Percentiles rank a stretch among this genome's conserved stretches.
Evolutionary conservation across 2,113 vertebrate species (phyloP).

Genomic region (Leptocoma aspasia): DNA sequence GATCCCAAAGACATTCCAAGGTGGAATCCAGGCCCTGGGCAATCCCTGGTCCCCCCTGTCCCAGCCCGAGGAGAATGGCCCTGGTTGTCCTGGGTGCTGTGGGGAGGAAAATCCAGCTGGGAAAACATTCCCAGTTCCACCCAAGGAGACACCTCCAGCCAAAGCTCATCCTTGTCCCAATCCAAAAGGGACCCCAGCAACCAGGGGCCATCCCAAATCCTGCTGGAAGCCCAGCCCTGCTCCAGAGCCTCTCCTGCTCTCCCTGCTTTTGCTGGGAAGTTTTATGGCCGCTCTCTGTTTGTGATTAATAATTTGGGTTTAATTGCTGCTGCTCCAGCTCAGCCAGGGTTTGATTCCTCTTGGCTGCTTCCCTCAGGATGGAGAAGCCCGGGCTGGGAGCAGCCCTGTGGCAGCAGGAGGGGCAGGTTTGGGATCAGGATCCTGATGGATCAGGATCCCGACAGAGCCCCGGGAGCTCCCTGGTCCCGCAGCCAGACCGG

Average conservation of each 20-base stretch:
- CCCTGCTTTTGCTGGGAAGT: constrained; percentile 43
- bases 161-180: neutral
- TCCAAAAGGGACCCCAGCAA: neutral
- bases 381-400: neutral
- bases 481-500: neutral
- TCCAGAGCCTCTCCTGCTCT: neutral
- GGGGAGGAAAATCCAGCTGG: neutral
- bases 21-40: neutral
- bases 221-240: neutral
- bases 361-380: constrained; percentile 30
- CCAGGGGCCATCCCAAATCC: neutral
- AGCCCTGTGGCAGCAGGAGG: neutral
- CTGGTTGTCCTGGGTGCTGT: neutral
- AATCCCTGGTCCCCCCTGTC: neutral
- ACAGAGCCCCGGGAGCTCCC: neutral
- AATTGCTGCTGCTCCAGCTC: constrained; percentile 44
- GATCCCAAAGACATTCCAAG: accelerated
- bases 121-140: neutral
- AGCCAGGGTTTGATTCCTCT: constrained; percentile 42
- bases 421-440: neutral
- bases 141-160: neutral
- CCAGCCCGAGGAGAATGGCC: neutral
- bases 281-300: constrained; percentile 28
- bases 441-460: neutral
- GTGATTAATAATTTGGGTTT: constrained; percentile 69